Conservation (phyloP, 2,888 invertebrate genomes). For the Tridacna crocea region DNA sequence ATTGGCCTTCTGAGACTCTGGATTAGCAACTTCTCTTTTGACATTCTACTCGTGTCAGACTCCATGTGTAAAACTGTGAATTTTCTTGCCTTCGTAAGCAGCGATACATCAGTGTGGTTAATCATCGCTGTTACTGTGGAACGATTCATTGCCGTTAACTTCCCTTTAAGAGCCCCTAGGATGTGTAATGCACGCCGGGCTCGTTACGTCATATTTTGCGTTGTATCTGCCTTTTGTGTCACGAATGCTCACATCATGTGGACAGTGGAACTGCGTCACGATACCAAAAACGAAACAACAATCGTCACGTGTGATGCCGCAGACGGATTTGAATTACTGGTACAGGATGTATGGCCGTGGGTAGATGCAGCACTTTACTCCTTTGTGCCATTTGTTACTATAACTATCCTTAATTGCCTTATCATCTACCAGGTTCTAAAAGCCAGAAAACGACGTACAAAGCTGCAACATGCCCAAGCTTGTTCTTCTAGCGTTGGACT, state of each 20-base stretch:
- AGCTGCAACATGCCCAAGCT: slow-evolving; percentile 49
- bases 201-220: slow-evolving; percentile 66
- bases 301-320: slow-evolving; percentile 63
- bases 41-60: slow-evolving; percentile 73
- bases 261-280: slow-evolving; percentile 72
- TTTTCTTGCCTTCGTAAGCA: slow-evolving; percentile 78
- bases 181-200: slow-evolving; percentile 75
- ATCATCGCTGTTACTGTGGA: slow-evolving; percentile 83
- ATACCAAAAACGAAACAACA: not conserved
- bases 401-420: slow-evolving; percentile 78
- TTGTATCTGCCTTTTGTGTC: slow-evolving; percentile 72
- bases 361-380: slow-evolving; percentile 82
- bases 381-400: slow-evolving; percentile 79
- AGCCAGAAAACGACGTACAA: slow-evolving; percentile 63
- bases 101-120: slow-evolving; percentile 82
- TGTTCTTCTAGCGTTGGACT: slow-evolving; percentile 18
- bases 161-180: slow-evolving; percentile 78
- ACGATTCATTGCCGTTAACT: slow-evolving; percentile 81
- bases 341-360: slow-evolving; percentile 81
- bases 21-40: slow-evolving; percentile 79
- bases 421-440: slow-evolving; percentile 80
- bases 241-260: slow-evolving; percentile 81
- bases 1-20: slow-evolving; percentile 81
- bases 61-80: slow-evolving; percentile 79
- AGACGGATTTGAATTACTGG: slow-evolving; percentile 54